Evolutionary conservation across 2,113 vertebrate species (phyloP).

Genomic region (Macheiramphus alcinus): DNA sequence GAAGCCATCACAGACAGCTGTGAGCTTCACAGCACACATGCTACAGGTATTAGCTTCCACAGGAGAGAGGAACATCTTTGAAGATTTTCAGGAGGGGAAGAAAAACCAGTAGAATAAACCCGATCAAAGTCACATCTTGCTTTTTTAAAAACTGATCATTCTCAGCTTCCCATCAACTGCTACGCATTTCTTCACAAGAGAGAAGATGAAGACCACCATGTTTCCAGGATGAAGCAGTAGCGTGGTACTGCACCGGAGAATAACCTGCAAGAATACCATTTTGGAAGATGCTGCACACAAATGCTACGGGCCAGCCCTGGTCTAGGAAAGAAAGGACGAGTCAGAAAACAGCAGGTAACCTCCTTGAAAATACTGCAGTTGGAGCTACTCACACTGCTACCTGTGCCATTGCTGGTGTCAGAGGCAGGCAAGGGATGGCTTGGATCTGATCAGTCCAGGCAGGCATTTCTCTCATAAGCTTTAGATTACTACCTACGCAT

Average conservation of each 20-base stretch:
- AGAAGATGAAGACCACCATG: not conserved
- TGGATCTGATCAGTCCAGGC: not conserved
- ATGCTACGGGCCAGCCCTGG: not conserved
- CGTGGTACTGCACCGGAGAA: not conserved
- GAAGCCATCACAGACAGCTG: not conserved
- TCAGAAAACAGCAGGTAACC: not conserved
- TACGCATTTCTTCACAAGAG: not conserved
- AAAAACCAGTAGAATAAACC: not conserved
- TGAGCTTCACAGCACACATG: not conserved
- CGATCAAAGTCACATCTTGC: not conserved
- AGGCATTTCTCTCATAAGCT: not conserved
- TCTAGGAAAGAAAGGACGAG: not conserved
- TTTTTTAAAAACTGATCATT: not conserved
- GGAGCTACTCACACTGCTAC: not conserved
- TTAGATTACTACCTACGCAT: not conserved
- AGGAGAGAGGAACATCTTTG: not conserved
- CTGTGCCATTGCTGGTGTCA: not conserved
- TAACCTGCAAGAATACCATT: not conserved
- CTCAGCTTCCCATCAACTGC: not conserved
- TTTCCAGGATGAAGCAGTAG: not conserved
- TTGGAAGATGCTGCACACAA: not conserved
- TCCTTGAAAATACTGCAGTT: not conserved
- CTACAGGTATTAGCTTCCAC: not conserved
- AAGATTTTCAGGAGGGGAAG: not conserved
- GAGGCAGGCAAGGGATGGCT: not conserved